These are phyloP conservation scores for Ylistrum balloti DNA, from an alignment of 1,140 invertebrate species.

Conservation along the genomic window DNA sequence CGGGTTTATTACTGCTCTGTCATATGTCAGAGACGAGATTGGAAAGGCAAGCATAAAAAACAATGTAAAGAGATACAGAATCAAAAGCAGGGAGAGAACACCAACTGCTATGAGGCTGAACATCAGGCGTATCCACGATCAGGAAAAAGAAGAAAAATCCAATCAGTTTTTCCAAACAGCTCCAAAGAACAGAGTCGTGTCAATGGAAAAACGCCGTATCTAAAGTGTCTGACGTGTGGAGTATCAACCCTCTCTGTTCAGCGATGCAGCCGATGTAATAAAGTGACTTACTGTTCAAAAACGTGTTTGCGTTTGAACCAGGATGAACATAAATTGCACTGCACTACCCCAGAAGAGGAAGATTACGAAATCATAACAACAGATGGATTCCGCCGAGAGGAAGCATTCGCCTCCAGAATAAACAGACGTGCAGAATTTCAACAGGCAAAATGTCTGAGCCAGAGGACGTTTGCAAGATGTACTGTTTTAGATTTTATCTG, in stretches of 20 bases:
- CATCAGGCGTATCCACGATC: background rate
- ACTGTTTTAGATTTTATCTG: background rate
- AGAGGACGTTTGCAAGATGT: background rate
- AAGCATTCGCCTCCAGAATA: too few species aligned
- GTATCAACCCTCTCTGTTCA: background rate
- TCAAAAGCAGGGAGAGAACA: background rate
- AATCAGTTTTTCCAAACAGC: too few species aligned
- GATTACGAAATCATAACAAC: background rate
- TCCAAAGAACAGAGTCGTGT: background rate
- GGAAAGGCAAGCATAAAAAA: background rate
- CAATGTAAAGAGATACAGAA: background rate
- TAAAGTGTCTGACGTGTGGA: background rate
- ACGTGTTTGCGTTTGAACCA: conserved; percentile 57
- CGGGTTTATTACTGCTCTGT: background rate
- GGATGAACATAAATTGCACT: conserved; percentile 55
- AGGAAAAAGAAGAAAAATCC: background rate
- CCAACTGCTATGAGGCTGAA: background rate
- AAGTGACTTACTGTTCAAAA: conserved; percentile 62
- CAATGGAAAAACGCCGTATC: background rate
- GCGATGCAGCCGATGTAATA: conserved; percentile 54
- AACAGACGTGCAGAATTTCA: background rate
- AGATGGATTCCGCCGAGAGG: background rate
- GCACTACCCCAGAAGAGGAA: background rate
- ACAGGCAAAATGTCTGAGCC: background rate
- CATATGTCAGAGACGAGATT: background rate